phyloP scores from a whole-genome alignment of 1,140 invertebrate genomes.

The Lepeophtheirus salmonis region DNA sequence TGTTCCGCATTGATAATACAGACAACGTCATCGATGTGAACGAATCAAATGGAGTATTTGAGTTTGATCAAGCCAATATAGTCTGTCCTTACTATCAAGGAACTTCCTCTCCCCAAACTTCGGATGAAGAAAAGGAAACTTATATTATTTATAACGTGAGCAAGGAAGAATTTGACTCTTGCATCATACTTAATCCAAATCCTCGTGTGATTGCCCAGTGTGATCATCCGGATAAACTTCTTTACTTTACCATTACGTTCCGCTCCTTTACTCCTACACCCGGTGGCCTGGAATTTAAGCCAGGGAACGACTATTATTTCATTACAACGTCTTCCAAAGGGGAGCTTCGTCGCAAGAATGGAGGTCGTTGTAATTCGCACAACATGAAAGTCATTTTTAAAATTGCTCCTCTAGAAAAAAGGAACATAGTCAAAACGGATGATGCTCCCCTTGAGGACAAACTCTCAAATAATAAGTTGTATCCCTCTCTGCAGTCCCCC shows the following conservation, averaged over 20 bases:
- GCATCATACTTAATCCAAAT: conserved; percentile 79
- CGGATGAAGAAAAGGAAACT: neutral
- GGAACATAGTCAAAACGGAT: neutral
- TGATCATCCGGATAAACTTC: conserved; percentile 78
- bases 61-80: conserved; percentile 87
- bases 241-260: conserved; percentile 93
- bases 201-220: conserved; percentile 81
- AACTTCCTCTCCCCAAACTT: conserved; percentile 29
- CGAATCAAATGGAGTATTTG: conserved; percentile 73
- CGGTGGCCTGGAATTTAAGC: conserved; percentile 76
- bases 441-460: neutral
- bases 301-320: conserved; percentile 87
- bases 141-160: conserved; percentile 30
- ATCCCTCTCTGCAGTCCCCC: neutral
- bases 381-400: conserved; percentile 94
- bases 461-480: neutral
- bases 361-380: conserved; percentile 66
- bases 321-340: conserved; percentile 80
- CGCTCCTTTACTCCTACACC: conserved; percentile 85
- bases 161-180: conserved; percentile 86
- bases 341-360: conserved; percentile 68
- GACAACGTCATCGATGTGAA: conserved; percentile 92
- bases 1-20: conserved; percentile 91
- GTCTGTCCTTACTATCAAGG: conserved; percentile 78
- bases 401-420: conserved; percentile 32